Evolutionary conservation across 2,113 vertebrate species (phyloP).

Genomic region (Sakesphorus luctuosus): DNA sequence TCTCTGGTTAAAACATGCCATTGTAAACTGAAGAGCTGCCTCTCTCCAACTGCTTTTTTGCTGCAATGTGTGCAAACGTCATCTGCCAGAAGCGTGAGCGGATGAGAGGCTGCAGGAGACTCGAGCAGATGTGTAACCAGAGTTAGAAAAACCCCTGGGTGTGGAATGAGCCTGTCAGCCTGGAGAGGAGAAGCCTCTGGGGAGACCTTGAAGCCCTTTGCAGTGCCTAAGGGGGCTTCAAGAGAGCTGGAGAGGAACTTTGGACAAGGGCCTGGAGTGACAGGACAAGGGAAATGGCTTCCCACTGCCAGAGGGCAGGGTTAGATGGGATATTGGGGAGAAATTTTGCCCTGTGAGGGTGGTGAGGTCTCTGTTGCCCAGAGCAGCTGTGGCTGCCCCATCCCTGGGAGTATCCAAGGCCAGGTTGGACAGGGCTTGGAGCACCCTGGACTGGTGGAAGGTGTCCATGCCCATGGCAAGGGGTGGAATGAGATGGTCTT

Average conservation of each 20-base stretch:
- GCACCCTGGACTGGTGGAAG: background rate
- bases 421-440: background rate
- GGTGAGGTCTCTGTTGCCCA: background rate
- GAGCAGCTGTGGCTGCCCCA: background rate
- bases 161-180: background rate
- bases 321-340: background rate
- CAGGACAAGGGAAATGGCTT: background rate
- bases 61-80: background rate
- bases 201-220: background rate
- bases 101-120: background rate
- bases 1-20: background rate
- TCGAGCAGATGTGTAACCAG: accelerated
- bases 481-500: background rate
- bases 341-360: background rate
- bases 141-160: background rate
- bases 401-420: background rate
- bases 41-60: background rate
- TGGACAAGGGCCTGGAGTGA: background rate
- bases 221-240: background rate
- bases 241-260: background rate
- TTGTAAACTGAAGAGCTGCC: background rate
- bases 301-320: background rate
- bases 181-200: background rate
- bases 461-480: background rate
- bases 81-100: background rate